Conservation (phyloP, 2,888 invertebrate genomes). For the Volucella bombylans region DNA sequence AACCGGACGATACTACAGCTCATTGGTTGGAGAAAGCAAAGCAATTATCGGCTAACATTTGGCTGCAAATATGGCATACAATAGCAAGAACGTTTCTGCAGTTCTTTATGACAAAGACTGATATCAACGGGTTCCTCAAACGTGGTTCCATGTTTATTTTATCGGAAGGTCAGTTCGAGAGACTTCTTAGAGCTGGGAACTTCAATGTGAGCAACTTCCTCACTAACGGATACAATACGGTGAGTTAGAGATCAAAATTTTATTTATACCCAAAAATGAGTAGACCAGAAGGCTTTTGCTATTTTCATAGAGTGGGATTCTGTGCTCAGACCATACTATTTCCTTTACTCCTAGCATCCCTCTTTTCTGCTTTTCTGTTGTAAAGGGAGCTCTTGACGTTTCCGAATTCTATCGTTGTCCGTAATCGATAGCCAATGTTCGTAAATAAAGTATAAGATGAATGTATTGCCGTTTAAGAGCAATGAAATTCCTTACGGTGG, state of each 20-base stretch:
- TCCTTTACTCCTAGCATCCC: too few species aligned
- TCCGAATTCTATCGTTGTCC: too few species aligned
- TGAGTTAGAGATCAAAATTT: slow-evolving; percentile 61
- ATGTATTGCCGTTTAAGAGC: too few species aligned
- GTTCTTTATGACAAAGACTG: slow-evolving; percentile 96
- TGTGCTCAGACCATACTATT: too few species aligned
- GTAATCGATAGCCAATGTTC: too few species aligned
- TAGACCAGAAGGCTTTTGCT: too few species aligned
- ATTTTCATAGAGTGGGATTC: too few species aligned
- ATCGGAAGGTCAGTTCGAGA: slow-evolving; percentile 90
- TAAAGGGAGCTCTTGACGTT: too few species aligned
- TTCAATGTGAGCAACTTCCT: slow-evolving; percentile 76
- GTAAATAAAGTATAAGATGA: too few species aligned
- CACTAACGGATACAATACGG: slow-evolving; percentile 74
- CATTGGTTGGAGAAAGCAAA: slow-evolving; percentile 81
- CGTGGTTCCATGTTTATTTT: slow-evolving; percentile 99
- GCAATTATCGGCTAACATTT: slow-evolving; percentile 83
- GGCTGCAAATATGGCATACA: slow-evolving; percentile 95
- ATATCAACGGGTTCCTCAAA: slow-evolving; percentile 95
- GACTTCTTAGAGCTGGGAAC: slow-evolving; percentile 79
- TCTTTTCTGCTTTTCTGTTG: too few species aligned
- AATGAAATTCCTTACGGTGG: too few species aligned
- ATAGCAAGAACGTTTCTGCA: slow-evolving; percentile 92
- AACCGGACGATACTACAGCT: slow-evolving; percentile 80
- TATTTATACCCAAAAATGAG: too few species aligned